phyloP scores from a whole-genome alignment of 2,113 vertebrate species.

The Dromiciops gliroides region DNA sequence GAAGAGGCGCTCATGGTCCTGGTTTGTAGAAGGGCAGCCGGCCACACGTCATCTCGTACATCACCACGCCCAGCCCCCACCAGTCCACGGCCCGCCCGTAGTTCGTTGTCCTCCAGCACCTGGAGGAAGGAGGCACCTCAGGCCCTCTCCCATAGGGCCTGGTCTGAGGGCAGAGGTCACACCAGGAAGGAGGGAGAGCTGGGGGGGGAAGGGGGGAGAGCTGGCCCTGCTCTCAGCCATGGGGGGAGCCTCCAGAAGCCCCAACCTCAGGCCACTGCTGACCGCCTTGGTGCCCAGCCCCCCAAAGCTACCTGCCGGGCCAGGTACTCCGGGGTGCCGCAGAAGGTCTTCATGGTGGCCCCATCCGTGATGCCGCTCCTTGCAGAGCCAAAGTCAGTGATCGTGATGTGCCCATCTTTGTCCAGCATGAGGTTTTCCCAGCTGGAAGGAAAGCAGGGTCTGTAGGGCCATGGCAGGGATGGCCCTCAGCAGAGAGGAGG shows the following conservation, averaged over 20 bases:
- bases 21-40: constrained; percentile 97
- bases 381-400: constrained; percentile 97
- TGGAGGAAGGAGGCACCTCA: constrained; percentile 51
- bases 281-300: not conserved
- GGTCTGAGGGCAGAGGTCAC: no score
- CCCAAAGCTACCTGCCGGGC: constrained; percentile 90
- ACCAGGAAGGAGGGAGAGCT: no score
- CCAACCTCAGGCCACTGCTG: not conserved
- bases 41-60: constrained; percentile 97
- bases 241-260: not conserved
- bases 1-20: constrained; percentile 96
- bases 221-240: not conserved
- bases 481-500: accelerated
- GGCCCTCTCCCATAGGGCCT: not conserved
- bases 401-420: constrained; percentile 96
- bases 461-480: not conserved
- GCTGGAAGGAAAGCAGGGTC: constrained; percentile 74
- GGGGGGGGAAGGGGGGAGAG: not conserved
- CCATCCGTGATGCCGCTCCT: constrained; percentile 95
- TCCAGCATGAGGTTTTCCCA: constrained; percentile 99
- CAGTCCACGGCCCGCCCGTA: constrained; percentile 95
- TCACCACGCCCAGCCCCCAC: constrained; percentile 96
- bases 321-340: constrained; percentile 95
- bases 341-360: constrained; percentile 97
- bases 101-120: constrained; percentile 96